Evolutionary conservation across 2,888 invertebrate genomes (phyloP), one percentile per base, ranked within the genome.

Genomic region (Drosophila mimica): DNA sequence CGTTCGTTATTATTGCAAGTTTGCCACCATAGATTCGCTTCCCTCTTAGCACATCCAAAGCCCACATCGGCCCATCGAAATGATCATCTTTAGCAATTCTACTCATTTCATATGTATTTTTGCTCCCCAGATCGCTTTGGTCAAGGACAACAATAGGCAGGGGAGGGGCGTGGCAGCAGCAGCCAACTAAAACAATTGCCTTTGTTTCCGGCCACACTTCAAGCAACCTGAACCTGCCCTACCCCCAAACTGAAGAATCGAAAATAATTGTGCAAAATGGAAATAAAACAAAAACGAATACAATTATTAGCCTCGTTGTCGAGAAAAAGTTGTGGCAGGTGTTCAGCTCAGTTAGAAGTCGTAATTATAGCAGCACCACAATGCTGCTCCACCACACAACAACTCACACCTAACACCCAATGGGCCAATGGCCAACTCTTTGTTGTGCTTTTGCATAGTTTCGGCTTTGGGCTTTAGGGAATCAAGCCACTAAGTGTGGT

Each of bases 131-230:
- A 52, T 68, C 34, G 53, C 36, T 49, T 34, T 69, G 67, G 70
- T 78, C 81, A 81, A 81, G 79, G 82, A 74, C 79, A 65, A 43
- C 53, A 30, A 28, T 28, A 30, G 30, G 28, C 49, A 8, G 28
- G n/a, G 31, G 25, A 25, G 25, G 25, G 25, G 25, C 25, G 25
- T n/a, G 11, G 48, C 31, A n/a, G 25, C 38, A 8, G 13, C 17
- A 17, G 33, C 17, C 43, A 68, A 66, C 64, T 54, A 62, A 73
- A 72, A 78, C 58, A 81, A 79, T 61, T 58, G 74, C 59, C 52
- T 69, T 82, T 80, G 71, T 79, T 81, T 30, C 9, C 51, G n/a
- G 57, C 63, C 48, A 70, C 69, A 70, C 66, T 79, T 64, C 8
- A 69, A 51, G 51, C 34, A 34, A 11, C 17, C 34, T 25, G 25